These are phyloP conservation scores for Sceloporus tristichus DNA, from an alignment of 2,113 vertebrate species.

Conservation along the genomic window DNA sequence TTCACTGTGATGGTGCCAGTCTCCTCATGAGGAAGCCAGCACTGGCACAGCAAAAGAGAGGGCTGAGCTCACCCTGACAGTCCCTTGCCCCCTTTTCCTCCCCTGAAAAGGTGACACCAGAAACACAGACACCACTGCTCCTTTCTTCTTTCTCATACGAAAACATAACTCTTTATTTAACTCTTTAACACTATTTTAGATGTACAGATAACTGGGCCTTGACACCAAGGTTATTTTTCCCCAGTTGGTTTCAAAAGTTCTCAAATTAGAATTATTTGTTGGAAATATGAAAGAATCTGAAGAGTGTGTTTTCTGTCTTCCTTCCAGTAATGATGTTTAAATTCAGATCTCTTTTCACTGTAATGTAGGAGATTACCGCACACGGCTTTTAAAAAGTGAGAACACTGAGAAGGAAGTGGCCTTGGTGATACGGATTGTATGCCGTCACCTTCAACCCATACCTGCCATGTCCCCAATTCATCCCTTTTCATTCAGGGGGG, in stretches of 20 bases:
- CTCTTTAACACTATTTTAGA: not conserved
- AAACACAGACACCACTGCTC: too few species aligned
- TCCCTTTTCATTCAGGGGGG: too few species aligned
- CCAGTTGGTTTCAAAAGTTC: constrained; percentile 9
- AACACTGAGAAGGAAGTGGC: too few species aligned
- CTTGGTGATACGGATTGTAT: too few species aligned
- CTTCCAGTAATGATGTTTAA: constrained; percentile 33
- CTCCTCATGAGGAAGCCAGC: too few species aligned
- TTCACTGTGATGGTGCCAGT: too few species aligned
- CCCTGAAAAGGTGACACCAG: too few species aligned
- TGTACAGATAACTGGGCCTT: constrained; percentile 10
- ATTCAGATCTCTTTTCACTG: constrained; percentile 8
- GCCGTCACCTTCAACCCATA: too few species aligned
- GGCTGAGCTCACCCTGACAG: not conserved
- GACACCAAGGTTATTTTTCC: constrained; percentile 40
- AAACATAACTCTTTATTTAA: constrained; percentile 12
- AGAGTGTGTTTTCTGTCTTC: not conserved
- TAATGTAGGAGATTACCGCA: not conserved
- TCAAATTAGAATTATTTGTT: not conserved
- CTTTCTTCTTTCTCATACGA: too few species aligned
- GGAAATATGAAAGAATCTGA: not conserved
- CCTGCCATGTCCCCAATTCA: too few species aligned
- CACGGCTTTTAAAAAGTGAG: too few species aligned
- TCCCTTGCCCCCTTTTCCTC: too few species aligned
- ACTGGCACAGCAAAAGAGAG: not conserved